Evolutionary conservation across 1,140 invertebrate species (phyloP).

Genomic region (Metaphire vulgaris): DNA sequence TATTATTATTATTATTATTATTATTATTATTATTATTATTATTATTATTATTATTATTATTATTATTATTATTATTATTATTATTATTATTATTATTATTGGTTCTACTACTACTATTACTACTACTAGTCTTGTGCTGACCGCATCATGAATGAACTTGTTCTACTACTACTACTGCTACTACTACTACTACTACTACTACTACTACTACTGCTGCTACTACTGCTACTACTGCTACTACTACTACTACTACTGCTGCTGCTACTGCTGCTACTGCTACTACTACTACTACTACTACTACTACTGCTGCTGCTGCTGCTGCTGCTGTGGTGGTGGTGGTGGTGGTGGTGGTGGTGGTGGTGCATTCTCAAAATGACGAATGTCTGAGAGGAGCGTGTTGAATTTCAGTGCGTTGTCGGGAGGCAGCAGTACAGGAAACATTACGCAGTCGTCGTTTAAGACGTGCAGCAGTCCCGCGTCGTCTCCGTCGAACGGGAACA

Average conservation of each 20-base stretch:
- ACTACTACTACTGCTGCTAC: neutral
- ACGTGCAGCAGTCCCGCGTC: constrained; percentile 49
- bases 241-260: neutral
- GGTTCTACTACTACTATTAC: too few relatives aligned
- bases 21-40: too few relatives aligned
- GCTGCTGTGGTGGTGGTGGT: too few relatives aligned
- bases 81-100: too few relatives aligned
- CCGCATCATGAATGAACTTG: neutral
- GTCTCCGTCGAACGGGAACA: constrained; percentile 33
- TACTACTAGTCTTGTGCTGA: too few relatives aligned
- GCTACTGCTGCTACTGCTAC: neutral
- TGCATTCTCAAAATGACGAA: too few relatives aligned
- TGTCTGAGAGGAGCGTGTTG: too few relatives aligned
- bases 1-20: too few relatives aligned
- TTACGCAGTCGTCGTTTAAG: constrained; percentile 43
- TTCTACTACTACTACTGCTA: neutral
- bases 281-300: neutral
- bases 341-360: too few relatives aligned
- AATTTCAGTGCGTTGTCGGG: constrained; percentile 26
- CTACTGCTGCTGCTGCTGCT: neutral
- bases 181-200: neutral
- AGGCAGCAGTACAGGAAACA: constrained; percentile 37
- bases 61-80: too few relatives aligned
- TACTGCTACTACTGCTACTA: neutral
- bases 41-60: too few relatives aligned